Evolutionary conservation across 2,797 vertebrate species (phyloP), one percentile per base, ranked within the genome.

Genomic region (Staurois parvus): DNA sequence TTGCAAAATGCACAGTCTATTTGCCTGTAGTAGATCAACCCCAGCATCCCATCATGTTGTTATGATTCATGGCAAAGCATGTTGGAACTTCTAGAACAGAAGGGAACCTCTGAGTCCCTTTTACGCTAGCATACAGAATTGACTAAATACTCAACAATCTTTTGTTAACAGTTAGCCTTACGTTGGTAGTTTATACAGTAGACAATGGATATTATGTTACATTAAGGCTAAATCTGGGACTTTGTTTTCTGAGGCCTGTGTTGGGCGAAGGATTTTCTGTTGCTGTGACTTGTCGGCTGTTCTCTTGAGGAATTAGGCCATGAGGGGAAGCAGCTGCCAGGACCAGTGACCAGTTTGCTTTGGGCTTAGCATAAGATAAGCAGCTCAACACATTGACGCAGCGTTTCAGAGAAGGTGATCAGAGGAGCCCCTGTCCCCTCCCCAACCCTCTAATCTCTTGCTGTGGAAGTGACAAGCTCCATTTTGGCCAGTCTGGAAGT

Each of bases 331-430:
- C 91, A 92, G 91, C 91, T 92, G 90, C 87, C 88, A 89, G 87
- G 88, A 73, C 77, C 87, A 88, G 79, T 90, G 89, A 87, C 89
- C 6, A 5, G 86, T 88, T 83, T 89, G 81, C 89, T 88, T 89
- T 88, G 84, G 78, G 89, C 89, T 96, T 95, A 95, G 88, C 92
- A 88, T 85, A 84, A 52, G 90, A 92, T 96, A 96, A 96, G 96
- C 96, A 91, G 94, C 95, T 96, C 91, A 92, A 91, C 88, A 92
- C 89, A 77, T 59, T 90, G 89, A 91, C 89, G 80, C 86, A 86
- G 90, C 85, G 82, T 82, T 64, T 81, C 1, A 13, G 87, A 88
- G 91, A 89, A 91, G 85, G 48, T 88, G 89, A 86, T 89, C 10
- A 0, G 64, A 89, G 89, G 88, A 84, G 88, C 88, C 89, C 83